These are phyloP conservation scores for Octonoba sinensis DNA, from an alignment of 2,888 invertebrate species.

Conservation along the genomic window DNA sequence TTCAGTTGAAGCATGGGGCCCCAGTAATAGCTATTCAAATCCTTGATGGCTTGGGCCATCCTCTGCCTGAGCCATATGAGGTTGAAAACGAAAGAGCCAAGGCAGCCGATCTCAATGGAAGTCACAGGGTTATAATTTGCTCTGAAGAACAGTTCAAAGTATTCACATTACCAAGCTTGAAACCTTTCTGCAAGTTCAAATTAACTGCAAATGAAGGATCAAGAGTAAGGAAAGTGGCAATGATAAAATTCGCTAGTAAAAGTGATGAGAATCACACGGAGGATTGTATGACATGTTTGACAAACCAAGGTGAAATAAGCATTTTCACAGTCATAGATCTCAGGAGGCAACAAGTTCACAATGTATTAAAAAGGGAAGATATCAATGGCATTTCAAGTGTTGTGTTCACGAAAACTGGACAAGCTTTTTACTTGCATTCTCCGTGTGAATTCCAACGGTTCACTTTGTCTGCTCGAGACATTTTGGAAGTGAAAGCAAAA, in stretches of 20 bases:
- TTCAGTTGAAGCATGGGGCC: slow-evolving; percentile 95
- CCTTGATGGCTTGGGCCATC: slow-evolving; percentile 83
- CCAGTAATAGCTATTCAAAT: slow-evolving; percentile 95
- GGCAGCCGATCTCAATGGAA: slow-evolving; percentile 80
- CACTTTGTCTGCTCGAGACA: slow-evolving; percentile 76
- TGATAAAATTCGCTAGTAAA: slow-evolving; percentile 81
- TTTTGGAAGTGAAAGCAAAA: slow-evolving; percentile 67
- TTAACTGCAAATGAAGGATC: slow-evolving; percentile 95
- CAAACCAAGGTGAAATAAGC: slow-evolving; percentile 93
- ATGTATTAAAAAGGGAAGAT: slow-evolving; percentile 91
- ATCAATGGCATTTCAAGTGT: slow-evolving; percentile 95
- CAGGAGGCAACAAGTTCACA: slow-evolving; percentile 85
- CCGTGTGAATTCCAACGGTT: slow-evolving; percentile 93
- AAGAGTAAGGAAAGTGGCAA: slow-evolving; percentile 87
- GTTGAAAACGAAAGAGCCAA: slow-evolving; percentile 75
- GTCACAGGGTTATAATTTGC: slow-evolving; percentile 92
- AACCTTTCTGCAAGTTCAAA: slow-evolving; percentile 95
- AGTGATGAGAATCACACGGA: slow-evolving; percentile 81
- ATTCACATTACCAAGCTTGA: slow-evolving; percentile 92
- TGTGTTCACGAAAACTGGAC: slow-evolving; percentile 90
- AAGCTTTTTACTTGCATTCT: slow-evolving; percentile 92
- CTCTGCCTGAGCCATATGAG: slow-evolving; percentile 76
- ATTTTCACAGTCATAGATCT: slow-evolving; percentile 90
- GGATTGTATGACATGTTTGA: slow-evolving; percentile 89
- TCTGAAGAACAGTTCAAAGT: slow-evolving; percentile 99